Conservation (phyloP, 1,140 invertebrate species). For the Colletes gigas region DNA sequence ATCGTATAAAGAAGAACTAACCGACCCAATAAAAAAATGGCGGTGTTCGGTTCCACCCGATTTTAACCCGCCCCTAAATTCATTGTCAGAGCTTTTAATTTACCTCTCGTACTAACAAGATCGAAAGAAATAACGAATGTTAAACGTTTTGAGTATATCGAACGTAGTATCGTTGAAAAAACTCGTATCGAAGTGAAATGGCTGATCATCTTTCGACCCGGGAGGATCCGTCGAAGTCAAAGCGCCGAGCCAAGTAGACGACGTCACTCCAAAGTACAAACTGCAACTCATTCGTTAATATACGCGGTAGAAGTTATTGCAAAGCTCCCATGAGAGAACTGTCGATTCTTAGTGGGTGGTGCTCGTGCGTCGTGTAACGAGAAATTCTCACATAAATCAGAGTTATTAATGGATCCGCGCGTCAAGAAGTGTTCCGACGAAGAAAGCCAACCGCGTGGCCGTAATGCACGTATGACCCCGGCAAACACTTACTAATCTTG, state of each 20-base stretch:
- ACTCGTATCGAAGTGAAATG: conserved; percentile 2
- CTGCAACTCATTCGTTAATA: conserved; percentile 70
- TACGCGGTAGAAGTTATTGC: conserved; percentile 63
- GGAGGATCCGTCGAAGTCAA: conserved; percentile 52
- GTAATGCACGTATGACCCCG: conserved; percentile 41
- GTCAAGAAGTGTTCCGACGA: conserved; percentile 26
- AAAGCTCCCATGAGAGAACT: conserved; percentile 43
- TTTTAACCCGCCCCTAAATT: no score
- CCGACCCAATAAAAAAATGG: no score
- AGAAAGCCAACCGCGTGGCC: conserved; percentile 35
- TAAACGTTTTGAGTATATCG: conserved; percentile 7
- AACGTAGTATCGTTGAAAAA: conserved; percentile 9
- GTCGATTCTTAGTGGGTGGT: conserved; percentile 61
- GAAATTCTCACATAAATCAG: conserved; percentile 64
- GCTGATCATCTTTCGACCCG: neutral
- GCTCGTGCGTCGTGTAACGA: conserved; percentile 55
- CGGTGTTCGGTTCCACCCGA: no score
- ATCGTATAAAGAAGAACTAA: no score
- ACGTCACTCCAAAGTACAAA: conserved; percentile 55
- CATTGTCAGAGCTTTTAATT: no score
- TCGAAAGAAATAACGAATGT: no score
- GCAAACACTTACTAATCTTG: conserved; percentile 37
- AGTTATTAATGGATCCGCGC: conserved; percentile 65
- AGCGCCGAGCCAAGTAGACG: conserved; percentile 37
- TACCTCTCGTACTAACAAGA: no score